Conservation (phyloP, 1,140 invertebrate genomes). For the Hormaphis cornu region DNA sequence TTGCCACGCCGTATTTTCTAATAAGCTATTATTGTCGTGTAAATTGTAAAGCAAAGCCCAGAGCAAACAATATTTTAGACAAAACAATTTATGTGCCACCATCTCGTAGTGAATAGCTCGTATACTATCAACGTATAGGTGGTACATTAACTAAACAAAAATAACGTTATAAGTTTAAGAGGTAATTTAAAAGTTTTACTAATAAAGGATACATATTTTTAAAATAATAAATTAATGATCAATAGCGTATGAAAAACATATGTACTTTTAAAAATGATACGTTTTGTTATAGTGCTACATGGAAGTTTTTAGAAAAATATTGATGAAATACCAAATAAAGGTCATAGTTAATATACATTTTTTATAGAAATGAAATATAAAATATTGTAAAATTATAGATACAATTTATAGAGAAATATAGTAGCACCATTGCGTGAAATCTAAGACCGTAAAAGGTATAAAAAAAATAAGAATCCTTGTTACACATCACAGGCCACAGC, state of each 20-base stretch:
- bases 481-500: constrained; percentile 10
- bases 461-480: constrained; percentile 20
- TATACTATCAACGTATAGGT: neutral
- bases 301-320: no score
- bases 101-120: neutral
- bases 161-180: neutral
- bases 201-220: neutral
- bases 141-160: neutral
- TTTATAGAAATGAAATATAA: no score
- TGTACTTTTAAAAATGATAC: no score
- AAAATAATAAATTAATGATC: neutral
- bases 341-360: no score
- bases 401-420: no score
- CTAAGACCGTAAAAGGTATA: constrained; percentile 8
- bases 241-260: no score
- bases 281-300: no score
- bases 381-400: no score
- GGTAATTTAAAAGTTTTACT: constrained; percentile 11
- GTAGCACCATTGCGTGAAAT: neutral
- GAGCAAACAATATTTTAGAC: constrained; percentile 21
- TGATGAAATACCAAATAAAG: no score
- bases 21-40: constrained; percentile 30
- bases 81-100: neutral
- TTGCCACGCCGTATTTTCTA: neutral
- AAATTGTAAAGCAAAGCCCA: no score